These are phyloP conservation scores for Caenorhabditis uteleia DNA, from an alignment of 2,888 invertebrate species.

Conservation along the genomic window DNA sequence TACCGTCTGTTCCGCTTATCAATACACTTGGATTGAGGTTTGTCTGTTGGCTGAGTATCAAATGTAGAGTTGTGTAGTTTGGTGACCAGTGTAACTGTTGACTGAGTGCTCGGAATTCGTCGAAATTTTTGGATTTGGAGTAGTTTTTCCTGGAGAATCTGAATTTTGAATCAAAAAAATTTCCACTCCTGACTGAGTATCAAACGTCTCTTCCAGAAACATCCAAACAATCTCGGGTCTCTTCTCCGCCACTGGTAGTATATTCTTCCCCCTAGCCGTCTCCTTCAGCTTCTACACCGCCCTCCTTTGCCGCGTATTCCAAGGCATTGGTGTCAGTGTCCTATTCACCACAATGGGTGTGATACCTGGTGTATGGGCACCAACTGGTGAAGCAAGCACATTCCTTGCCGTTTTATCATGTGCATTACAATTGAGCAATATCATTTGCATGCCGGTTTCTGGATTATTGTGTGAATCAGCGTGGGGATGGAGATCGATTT, in stretches of 20 bases:
- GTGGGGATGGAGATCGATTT: constrained; percentile 38
- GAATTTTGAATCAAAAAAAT: constrained; percentile 18
- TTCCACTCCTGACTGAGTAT: neutral
- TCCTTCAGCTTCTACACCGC: constrained; percentile 19
- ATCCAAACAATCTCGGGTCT: constrained; percentile 10
- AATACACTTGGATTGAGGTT: constrained; percentile 23
- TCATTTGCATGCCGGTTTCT: constrained; percentile 42
- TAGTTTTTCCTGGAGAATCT: constrained; percentile 21
- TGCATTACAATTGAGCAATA: constrained; percentile 25
- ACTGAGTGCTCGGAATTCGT: constrained; percentile 7
- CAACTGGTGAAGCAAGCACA: constrained; percentile 19
- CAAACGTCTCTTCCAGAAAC: constrained; percentile 1
- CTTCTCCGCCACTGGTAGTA: constrained; percentile 19
- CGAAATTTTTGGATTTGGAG: constrained; percentile 22
- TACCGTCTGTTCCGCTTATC: constrained; percentile 31
- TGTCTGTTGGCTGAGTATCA: no score
- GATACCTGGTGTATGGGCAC: constrained; percentile 38
- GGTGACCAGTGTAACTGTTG: no score
- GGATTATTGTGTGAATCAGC: constrained; percentile 33
- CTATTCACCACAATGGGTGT: constrained; percentile 39
- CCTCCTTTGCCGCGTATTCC: constrained; percentile 17
- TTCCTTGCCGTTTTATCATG: constrained; percentile 43
- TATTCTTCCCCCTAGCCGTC: constrained; percentile 34
- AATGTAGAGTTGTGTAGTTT: no score
- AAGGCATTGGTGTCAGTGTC: constrained; percentile 34